phyloP scores from a whole-genome alignment of 2,888 invertebrate species.

The Schizaphis graminum region DNA sequence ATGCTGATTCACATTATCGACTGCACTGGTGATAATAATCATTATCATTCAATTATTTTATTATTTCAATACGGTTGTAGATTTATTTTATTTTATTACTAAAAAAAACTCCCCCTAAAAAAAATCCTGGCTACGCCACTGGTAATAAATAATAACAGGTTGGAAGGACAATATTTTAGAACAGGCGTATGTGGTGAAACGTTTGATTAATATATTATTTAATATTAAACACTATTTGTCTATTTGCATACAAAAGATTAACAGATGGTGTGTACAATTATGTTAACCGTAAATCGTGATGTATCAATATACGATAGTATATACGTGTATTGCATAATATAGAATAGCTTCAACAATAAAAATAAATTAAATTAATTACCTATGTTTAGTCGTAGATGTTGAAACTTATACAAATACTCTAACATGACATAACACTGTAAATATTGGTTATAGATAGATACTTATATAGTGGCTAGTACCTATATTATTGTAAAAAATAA shows the following conservation, averaged over 20 bases:
- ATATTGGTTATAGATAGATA: background rate
- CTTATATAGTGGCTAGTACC: background rate
- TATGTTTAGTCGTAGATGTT: background rate
- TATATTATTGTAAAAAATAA: background rate
- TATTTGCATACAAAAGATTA: background rate
- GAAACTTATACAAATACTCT: background rate
- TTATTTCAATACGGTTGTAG: too few relatives aligned
- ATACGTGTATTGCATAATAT: background rate
- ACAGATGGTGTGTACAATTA: background rate
- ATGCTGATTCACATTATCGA: too few relatives aligned
- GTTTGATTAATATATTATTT: background rate
- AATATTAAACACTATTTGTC: background rate
- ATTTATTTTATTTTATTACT: too few relatives aligned
- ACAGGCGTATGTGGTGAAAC: background rate
- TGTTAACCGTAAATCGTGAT: background rate
- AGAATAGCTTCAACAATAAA: background rate
- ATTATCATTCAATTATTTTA: too few relatives aligned
- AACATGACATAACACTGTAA: background rate
- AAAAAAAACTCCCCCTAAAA: too few relatives aligned
- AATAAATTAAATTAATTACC: background rate
- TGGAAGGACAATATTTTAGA: background rate
- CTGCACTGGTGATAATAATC: too few relatives aligned
- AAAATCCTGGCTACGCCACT: too few relatives aligned
- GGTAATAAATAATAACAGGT: background rate
- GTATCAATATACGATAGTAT: background rate